Evolutionary conservation across 2,113 vertebrate genomes (phyloP), one percentile per base, ranked within the genome.

Genomic region (Polyodon spathula): DNA sequence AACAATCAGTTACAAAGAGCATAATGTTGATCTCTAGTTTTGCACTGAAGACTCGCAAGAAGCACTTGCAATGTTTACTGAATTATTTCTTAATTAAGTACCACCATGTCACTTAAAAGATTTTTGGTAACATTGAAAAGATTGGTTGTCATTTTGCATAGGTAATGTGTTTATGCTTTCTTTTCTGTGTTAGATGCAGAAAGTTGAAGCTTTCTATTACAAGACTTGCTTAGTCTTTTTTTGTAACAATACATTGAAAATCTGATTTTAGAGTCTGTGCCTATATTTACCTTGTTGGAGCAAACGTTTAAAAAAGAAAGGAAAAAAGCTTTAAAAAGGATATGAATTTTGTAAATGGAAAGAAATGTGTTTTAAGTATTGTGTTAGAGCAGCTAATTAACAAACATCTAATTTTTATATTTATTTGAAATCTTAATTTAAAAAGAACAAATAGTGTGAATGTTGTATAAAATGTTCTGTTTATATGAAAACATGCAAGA

Each of bases 1-100:
- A 55, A 53, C n/a, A 42, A 40, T 54, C 17, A 44, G 59, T 57
- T 56, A 37, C 48, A n/a, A 14, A 58, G 40, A 44, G 37, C 11
- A 48, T 58, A 40, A 44, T 8, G 73, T 75, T 40, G 42, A 66
- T 71, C 62, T 76, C 77, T 78, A 77, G 73, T 84, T 84, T 85
- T 82, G 83, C 84, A 89, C 85, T 87, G 86, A 88, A 81, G 82
- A 86, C 81, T 84, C 80, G 80, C 60, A 17, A 83, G 66, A 78
- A 79, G 80, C 54, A 63, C 80, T 84, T 84, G 80, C 84, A 78
- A 83, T 89, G 86, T 89, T 90, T 89, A 86, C 85, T 81, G 75
- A 83, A 73, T 78, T 83, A 76, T 76, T 66, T 69, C 15, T 10
- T 16, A 41, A 54, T 56, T 65, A 68, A 68, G 73, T 74, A 75